Base-by-base conservation (phyloP, 1,140 invertebrate species). In the Doryteuthis pealeii region DNA sequence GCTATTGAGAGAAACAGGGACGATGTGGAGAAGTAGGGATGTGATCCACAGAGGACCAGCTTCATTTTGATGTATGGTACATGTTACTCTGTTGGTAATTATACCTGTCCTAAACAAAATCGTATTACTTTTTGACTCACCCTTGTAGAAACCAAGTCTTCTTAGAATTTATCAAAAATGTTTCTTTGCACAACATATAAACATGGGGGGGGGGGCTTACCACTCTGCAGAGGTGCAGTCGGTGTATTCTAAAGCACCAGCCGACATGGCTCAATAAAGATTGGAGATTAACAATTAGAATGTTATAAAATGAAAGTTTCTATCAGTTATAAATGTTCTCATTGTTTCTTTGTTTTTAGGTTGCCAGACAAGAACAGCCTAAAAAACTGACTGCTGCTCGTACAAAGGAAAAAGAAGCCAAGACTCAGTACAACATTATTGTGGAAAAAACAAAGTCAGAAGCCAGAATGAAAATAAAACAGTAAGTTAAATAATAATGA, bases 381-480 rank as follows among this genome's bases (percentile, higher is more conserved):
- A 71, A 79, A 35, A 62, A 79, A 35, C 70, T 84, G 22, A 83
- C 81, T 12, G 80, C 83, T 70, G 82, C 82, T 12, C 73, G 82
- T 26, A 86, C 84, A 28, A 78, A 77, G 54, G 81, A 78, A 70
- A 76, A 73, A 68, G 81, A 86, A 71, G 84, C 84, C 15, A 80
- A 82, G 70, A 82, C 83, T 5, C 79, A 82, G 69, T 78, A 80
- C 2, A 45, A 80, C 54, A 86, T 86, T 58, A 84, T 82, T 31
- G 58, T 81, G 22, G 78, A 84, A 32, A 83, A 82, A 70, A 83
- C 84, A 15, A 67, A 77, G 22, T 84, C 83, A 4, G 79, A 84
- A 68, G 78, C 83, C 18, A 80, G 81, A n/a, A 86, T 86, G 33
- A 71, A 82, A 31, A 45, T 79, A 49, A 79, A 78, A 74, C 80